Percentiles rank a stretch among this genome's conserved stretches.
phyloP scores from a whole-genome alignment of 2,797 vertebrate species.

The Okamejei kenojei region DNA sequence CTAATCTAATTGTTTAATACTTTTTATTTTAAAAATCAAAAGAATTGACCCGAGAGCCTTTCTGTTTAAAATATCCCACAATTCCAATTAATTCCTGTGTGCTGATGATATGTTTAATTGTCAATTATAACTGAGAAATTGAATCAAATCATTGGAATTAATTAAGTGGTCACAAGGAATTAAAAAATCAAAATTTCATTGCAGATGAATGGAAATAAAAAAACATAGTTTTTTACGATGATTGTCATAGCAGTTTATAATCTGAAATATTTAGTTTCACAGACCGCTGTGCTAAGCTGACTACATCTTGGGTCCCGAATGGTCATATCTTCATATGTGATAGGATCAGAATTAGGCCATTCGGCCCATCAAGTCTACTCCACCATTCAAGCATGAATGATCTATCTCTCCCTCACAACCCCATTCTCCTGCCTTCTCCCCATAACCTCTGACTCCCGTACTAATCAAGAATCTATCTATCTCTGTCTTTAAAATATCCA shows the following conservation, averaged over 20 bases:
- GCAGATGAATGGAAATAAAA: neutral
- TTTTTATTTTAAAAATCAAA: neutral
- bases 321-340: too few species aligned
- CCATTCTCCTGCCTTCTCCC: too few species aligned
- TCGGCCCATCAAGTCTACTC: too few species aligned
- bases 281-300: neutral
- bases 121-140: neutral
- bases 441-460: too few species aligned
- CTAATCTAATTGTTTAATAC: conserved; percentile 1
- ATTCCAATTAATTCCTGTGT: neutral
- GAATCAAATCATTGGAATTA: conserved; percentile 3
- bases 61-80: neutral
- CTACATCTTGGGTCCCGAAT: neutral
- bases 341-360: too few species aligned
- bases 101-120: conserved; percentile 6
- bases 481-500: too few species aligned
- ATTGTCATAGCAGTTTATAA: neutral
- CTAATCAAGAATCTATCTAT: too few species aligned
- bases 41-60: neutral
- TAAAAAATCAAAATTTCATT: neutral
- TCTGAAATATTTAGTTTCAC: neutral
- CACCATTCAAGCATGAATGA: too few species aligned
- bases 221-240: neutral
- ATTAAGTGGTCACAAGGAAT: neutral
- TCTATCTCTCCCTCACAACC: too few species aligned